These are phyloP conservation scores for Dendronephthya gigantea DNA, from an alignment of 64 coral and sea anemone genomes.

Conservation along the genomic window DNA sequence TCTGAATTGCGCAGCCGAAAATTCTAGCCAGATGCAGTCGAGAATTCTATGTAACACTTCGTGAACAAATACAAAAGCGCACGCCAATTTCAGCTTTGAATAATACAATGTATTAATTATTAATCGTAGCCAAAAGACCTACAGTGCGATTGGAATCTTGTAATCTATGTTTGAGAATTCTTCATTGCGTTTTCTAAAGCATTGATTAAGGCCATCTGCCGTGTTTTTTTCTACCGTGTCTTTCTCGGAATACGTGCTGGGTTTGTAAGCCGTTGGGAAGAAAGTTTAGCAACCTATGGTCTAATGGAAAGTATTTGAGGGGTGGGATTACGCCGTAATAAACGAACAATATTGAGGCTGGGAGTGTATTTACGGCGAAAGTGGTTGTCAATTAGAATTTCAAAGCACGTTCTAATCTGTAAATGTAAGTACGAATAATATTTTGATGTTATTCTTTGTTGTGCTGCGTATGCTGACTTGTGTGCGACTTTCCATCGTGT, in stretches of 20 bases:
- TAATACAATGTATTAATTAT: neutral
- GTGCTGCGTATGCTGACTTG: too few species aligned
- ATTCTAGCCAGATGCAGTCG: too few species aligned
- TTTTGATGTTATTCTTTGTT: too few species aligned
- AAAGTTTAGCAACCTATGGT: neutral
- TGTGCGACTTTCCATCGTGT: too few species aligned
- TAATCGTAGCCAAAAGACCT: neutral
- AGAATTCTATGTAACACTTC: too few species aligned
- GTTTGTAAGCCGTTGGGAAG: neutral
- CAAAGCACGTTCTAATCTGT: too few species aligned
- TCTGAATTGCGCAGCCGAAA: too few species aligned
- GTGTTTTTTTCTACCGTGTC: neutral
- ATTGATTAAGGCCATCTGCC: neutral
- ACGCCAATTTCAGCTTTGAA: neutral
- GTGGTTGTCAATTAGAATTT: too few species aligned
- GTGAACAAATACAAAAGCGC: too few species aligned
- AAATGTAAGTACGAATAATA: too few species aligned
- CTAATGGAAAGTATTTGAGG: neutral
- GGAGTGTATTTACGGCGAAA: too few species aligned
- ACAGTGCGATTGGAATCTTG: neutral
- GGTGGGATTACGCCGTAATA: neutral
- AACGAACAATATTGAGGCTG: neutral
- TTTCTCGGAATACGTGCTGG: neutral
- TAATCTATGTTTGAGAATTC: neutral
- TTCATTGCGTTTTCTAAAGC: neutral